Base-by-base conservation (phyloP, 1,140 invertebrate genomes). In the Agrilus planipennis region DNA sequence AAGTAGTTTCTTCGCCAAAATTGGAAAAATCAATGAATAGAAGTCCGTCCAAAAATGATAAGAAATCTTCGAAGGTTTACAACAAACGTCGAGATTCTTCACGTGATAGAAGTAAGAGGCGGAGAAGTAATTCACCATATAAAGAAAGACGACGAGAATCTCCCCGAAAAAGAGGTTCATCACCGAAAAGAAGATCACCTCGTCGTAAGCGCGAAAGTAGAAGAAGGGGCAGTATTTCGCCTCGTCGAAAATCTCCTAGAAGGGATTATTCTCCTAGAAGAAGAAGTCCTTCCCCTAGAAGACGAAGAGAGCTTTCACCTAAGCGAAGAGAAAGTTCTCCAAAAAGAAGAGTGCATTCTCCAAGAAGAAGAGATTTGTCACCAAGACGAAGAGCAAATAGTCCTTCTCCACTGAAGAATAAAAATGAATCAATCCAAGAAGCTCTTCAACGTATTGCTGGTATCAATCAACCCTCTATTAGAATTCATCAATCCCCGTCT, bases 221-320 rank as follows among this genome's bases (percentile, higher is more conserved):
- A 17, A 14, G 30, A 32, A 32, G 30, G 21, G 10, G 47, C 23
- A 39, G 49, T 15, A 40, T 34, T 21, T 40, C 46, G 7, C 31
- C 46, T 14, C 20, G 14, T 5, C 37, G 20, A 18, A 18, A 32
- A 14, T 35, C 46, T 5, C 16, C 36, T 25, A 45, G 34, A 28
- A 52, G 46, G 29, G 41, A 38, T 28, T n/a, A 12, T 4, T 47
- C 46, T 17, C 40, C 48, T 4, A 45, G 29, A 23, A 40, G 35
- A 20, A 39, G 29, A 45, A 34, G 46, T 35, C 36, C 44, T 12
- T 36, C 40, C 7, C 31, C 14, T 18, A 34, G 40, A 23, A 34
- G 30, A n/a, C 16, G 17, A 2, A 27, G 11, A 17, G 12, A n/a
- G 4, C 9, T 29, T 11, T 39, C 27, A 16, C 37, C 23, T 7